Evolutionary conservation across 2,797 vertebrate species (phyloP), one percentile per base, ranked within the genome.

Genomic region (Meriones psammophilus): DNA sequence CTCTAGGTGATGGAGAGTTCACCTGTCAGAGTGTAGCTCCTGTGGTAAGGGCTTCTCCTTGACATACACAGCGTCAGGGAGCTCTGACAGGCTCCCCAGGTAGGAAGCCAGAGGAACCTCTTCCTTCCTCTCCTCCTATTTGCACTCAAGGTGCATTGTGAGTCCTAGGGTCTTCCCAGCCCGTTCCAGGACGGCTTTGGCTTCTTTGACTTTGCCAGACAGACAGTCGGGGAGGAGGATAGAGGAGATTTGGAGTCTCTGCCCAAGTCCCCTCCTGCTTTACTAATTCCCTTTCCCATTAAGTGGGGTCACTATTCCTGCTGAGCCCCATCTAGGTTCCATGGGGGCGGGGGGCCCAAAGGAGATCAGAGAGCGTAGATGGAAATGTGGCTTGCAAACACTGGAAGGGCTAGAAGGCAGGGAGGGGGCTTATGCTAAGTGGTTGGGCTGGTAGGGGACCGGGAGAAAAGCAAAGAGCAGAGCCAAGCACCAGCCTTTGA

Each of bases 351-450:
- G 86, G 81, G 18, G 8, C 5, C 85, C 91, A 78, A 73, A 46
- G 83, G 89, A 66, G 62, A 91, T 86, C n/a, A 60, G 85, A 96
- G 71, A 90, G 10, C 56, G 28, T 30, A 58, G 80, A 54, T 8
- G 56, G 50, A 76, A 81, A 66, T 0, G 3, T n/a, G 62, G 83
- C 91, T 83, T 54, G 83, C 66, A 81, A 91, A 73, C 28, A 36
- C 64, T 71, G 28, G n/a, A 68, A 79, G 68, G 77, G 77, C 46
- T 46, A 62, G 62, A 92, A 86, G 68, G 8, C 12, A 91, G 30
- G 66, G 46, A 33, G 62, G 42, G 54, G 86, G 30, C 10, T 84
- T 81, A 28, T 80, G 77, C 85, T 85, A 88, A 85, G 22, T 80
- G 4, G 36, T 24, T 66, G 20, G 66, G 36, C 36, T 77, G 22